phyloP scores from a whole-genome alignment of 2,888 invertebrate genomes.

The Cephonodes hylas region DNA sequence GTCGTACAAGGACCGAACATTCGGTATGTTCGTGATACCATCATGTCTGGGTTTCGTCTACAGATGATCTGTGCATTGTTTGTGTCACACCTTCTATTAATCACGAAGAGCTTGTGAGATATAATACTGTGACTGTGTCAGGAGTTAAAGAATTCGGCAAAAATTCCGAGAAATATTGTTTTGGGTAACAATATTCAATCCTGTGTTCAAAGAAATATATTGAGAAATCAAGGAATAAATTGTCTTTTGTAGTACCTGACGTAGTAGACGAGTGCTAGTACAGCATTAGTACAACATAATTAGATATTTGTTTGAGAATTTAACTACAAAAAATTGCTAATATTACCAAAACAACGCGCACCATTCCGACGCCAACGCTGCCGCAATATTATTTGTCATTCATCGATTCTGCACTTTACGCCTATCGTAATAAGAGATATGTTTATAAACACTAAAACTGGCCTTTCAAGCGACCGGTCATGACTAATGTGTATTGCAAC shows the following conservation, averaged over 20 bases:
- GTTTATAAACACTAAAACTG: slow-evolving; percentile 13
- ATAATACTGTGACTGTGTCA: not conserved
- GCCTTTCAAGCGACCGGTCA: slow-evolving; percentile 40
- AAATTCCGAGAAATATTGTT: too few species aligned
- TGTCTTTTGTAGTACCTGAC: too few species aligned
- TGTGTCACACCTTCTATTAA: not conserved
- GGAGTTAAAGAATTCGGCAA: not conserved
- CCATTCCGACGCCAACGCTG: slow-evolving; percentile 3
- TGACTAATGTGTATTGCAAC: slow-evolving; percentile 55
- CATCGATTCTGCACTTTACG: slow-evolving; percentile 14
- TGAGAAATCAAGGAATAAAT: too few species aligned
- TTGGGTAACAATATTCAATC: too few species aligned
- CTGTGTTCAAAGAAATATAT: too few species aligned
- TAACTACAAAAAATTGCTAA: not conserved
- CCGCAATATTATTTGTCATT: not conserved
- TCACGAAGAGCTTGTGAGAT: not conserved
- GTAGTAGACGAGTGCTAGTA: too few species aligned
- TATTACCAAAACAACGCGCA: not conserved
- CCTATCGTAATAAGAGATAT: not conserved
- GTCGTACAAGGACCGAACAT: slow-evolving; percentile 23
- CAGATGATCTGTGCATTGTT: not conserved
- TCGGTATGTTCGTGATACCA: slow-evolving; percentile 20
- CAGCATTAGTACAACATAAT: not conserved
- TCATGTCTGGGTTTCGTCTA: not conserved
- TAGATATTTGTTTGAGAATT: not conserved